Conservation (phyloP, 1,140 invertebrate species). For the Orius laevigatus region DNA sequence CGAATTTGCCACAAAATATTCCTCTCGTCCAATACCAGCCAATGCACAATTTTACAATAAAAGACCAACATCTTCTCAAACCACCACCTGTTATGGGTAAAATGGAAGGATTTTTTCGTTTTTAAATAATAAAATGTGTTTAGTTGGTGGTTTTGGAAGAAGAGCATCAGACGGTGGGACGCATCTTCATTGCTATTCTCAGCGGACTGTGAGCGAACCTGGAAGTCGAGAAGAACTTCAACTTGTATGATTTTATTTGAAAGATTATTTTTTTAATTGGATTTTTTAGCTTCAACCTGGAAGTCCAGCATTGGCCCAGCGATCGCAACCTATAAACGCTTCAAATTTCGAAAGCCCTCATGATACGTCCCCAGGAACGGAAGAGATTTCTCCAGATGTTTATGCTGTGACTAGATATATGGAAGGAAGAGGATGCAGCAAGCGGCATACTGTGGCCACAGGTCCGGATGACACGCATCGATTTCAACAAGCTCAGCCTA, state of each 20-base stretch:
- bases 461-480: slow-evolving; percentile 37
- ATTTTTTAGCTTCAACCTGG: slow-evolving; percentile 27
- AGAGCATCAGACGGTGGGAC: slow-evolving; percentile 92
- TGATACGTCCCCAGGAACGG: slow-evolving; percentile 5
- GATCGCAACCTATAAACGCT: slow-evolving; percentile 27
- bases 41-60: slow-evolving; percentile 71
- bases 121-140: background rate
- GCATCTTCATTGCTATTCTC: slow-evolving; percentile 68
- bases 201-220: slow-evolving; percentile 43
- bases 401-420: slow-evolving; percentile 43
- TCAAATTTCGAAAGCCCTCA: slow-evolving; percentile 12
- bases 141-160: slow-evolving; percentile 65
- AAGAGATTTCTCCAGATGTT: slow-evolving; percentile 19
- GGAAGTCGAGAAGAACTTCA: slow-evolving; percentile 43
- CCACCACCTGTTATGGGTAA: slow-evolving; percentile 76
- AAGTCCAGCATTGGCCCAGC: slow-evolving; percentile 32
- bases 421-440: slow-evolving; percentile 45
- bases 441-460: slow-evolving; percentile 46
- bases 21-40: slow-evolving; percentile 57
- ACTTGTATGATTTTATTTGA: slow-evolving; percentile 24
- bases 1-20: slow-evolving; percentile 54
- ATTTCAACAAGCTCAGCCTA: slow-evolving; percentile 27
- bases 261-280: background rate
- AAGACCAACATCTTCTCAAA: slow-evolving; percentile 85
- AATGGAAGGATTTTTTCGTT: background rate